Evolutionary conservation across 2,888 invertebrate species (phyloP), one percentile per base, ranked within the genome.

Genomic region (Heliconius erato): DNA sequence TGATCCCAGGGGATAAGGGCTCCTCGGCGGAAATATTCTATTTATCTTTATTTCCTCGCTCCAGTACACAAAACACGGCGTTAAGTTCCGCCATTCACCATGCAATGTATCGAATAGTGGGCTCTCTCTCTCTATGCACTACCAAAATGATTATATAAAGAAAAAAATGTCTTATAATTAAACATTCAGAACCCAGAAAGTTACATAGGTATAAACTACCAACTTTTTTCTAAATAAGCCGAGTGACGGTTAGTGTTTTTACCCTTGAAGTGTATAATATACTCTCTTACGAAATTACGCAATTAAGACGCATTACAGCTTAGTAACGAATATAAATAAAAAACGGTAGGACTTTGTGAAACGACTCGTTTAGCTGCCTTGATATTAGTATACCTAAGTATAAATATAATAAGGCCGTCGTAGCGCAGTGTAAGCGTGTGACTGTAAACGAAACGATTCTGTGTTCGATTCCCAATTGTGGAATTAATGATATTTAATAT

Each of bases 181-280:
- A 44, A 65, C n/a, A 28, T 78, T 67, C 78, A 67, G 65, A 78
- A 67, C 65, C 44, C 2, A 23, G 16, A 32, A 44, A 26, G n/a
- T 6, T 54, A 54, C 19, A 2, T n/a, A n/a, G 1, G 9, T 19
- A 67, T 5, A n/a, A 63, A 26, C 28, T 19, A 44, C 19, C 26
- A 78, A 26, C 78, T 68, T 44, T 28, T 68, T 68, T 28, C 44
- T 44, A 67, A 78, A 78, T 28, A 67, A 78, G 49, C 67, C 67
- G 23, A 78, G 78, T 78, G 65, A 78, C 78, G 63, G 71, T 80
- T 69, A 23, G 77, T 78, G 78, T 82, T 82, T 77, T 40, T 77
- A 28, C 74, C 71, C 69, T 54, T 72, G 6, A 80, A 82, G 82
- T 78, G 82, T 76, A 82, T 84, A 82, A 84, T 84, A 82, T 79